A percentile compares a stretch with the other conserved stretches of the same genome.
Evolutionary conservation across 2,888 invertebrate genomes (phyloP).

Genomic region (Alloscopus bannaensis): DNA sequence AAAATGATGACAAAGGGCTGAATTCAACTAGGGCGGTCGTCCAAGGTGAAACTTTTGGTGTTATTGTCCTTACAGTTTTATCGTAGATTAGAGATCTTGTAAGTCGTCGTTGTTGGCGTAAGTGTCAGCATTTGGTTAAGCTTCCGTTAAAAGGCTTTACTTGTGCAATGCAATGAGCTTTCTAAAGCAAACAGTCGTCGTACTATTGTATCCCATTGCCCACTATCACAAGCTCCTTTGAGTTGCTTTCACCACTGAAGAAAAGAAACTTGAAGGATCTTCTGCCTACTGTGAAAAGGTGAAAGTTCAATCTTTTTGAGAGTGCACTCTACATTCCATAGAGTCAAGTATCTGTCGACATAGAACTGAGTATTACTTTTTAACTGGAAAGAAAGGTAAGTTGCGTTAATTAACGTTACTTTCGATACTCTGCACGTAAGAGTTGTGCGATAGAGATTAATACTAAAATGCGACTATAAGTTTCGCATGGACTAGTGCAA

Average conservation of each 20-base stretch:
- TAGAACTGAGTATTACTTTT: too few species aligned
- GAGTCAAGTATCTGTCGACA: too few species aligned
- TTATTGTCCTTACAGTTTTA: conserved; percentile 8
- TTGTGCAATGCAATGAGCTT: conserved; percentile 33
- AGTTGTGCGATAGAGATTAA: too few species aligned
- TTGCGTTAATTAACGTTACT: not conserved
- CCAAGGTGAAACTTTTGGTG: too few species aligned
- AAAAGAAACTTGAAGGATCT: too few species aligned
- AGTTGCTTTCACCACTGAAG: conserved; percentile 22
- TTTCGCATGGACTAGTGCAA: too few species aligned
- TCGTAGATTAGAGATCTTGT: not conserved
- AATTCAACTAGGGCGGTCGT: too few species aligned
- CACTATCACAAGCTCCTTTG: conserved; percentile 52
- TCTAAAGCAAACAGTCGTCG: conserved; percentile 15
- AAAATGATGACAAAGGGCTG: too few species aligned
- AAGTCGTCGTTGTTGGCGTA: not conserved
- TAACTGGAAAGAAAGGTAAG: not conserved
- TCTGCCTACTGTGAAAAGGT: too few species aligned
- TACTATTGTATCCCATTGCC: conserved; percentile 58
- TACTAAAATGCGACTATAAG: too few species aligned
- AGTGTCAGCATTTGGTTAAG: conserved; percentile 1
- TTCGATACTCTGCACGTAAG: not conserved
- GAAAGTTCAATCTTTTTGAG: too few species aligned
- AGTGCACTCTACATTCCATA: too few species aligned
- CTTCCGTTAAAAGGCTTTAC: conserved; percentile 5